phyloP scores from a whole-genome alignment of 2,797 vertebrate species.

The Urophycis tenuis region DNA sequence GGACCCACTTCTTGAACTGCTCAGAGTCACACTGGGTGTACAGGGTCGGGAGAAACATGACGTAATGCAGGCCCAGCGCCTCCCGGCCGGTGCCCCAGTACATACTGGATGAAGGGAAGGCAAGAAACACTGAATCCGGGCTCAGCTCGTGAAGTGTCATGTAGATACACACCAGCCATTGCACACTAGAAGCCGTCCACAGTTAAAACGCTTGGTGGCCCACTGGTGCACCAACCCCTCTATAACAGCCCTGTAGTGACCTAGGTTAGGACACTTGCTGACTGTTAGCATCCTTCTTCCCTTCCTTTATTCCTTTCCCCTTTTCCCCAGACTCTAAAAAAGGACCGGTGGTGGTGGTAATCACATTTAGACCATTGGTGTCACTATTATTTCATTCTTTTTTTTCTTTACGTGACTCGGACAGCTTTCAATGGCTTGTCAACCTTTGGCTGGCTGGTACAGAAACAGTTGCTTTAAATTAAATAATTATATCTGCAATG shows the following conservation, averaged over 20 bases:
- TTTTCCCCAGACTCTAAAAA: neutral
- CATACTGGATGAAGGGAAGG: constrained; percentile 53
- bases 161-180: neutral
- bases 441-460: neutral
- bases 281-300: neutral
- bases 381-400: neutral
- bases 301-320: neutral
- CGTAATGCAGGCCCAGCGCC: constrained; percentile 77
- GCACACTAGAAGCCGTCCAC: neutral
- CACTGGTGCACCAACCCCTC: neutral
- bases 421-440: no score
- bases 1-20: constrained; percentile 87
- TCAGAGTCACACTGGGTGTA: constrained; percentile 76
- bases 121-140: constrained; percentile 28
- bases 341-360: neutral
- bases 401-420: no score
- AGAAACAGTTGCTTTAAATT: neutral
- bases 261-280: neutral
- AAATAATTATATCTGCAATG: neutral
- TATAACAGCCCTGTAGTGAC: neutral
- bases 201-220: neutral
- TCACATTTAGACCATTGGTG: neutral
- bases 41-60: constrained; percentile 88
- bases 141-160: neutral
- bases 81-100: constrained; percentile 43